phyloP scores from a whole-genome alignment of 2,113 vertebrate species.

The Axis porcinus region DNA sequence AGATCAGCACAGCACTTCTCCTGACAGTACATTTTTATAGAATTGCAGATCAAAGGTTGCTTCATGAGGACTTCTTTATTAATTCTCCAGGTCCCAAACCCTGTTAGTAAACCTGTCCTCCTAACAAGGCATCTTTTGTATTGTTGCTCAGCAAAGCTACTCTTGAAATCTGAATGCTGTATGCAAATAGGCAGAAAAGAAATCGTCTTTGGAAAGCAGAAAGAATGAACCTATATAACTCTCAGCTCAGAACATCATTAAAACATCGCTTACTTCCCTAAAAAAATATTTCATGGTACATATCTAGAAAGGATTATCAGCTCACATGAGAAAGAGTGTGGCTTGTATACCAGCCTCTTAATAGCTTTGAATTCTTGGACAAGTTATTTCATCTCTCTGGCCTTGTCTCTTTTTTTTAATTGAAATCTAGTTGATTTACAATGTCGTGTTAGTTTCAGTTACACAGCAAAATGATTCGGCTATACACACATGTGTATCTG shows the following conservation, averaged over 20 bases:
- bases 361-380: neutral
- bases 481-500: neutral
- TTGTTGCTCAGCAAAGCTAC: slow-evolving; percentile 19
- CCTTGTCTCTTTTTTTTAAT: neutral
- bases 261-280: neutral
- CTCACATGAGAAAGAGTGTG: neutral
- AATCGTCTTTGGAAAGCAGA: slow-evolving; percentile 33
- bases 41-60: slow-evolving; percentile 25
- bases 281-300: neutral
- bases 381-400: neutral
- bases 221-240: neutral
- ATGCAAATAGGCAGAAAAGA: neutral
- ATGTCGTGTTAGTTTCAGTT: neutral
- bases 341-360: neutral
- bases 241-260: neutral
- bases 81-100: slow-evolving; percentile 5
- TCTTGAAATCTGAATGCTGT: slow-evolving; percentile 36
- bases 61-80: slow-evolving; percentile 7
- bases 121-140: neutral
- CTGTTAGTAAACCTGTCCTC: neutral
- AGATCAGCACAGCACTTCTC: slow-evolving; percentile 17
- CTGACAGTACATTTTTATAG: neutral
- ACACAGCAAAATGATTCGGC: neutral
- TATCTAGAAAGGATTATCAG: neutral
- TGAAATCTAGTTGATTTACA: neutral